Evolutionary conservation across 2,113 vertebrate genomes (phyloP).

Genomic region (Ivindomyrus marchei): DNA sequence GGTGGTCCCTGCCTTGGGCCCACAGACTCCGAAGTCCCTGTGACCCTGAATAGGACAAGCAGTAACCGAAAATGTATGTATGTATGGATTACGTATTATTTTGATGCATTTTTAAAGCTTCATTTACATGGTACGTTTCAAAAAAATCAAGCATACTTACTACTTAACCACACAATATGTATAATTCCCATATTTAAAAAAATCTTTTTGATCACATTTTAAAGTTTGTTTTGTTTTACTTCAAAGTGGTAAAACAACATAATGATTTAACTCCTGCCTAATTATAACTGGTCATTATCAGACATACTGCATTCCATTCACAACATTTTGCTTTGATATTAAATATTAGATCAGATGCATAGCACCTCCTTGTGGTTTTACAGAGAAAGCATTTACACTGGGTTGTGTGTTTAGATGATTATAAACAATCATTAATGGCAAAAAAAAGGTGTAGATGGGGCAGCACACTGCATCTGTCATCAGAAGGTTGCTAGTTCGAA

Average conservation of each 20-base stretch:
- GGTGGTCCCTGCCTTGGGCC: too few relatives aligned
- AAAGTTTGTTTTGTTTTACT: background rate
- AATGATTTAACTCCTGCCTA: too few relatives aligned
- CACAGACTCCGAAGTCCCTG: too few relatives aligned
- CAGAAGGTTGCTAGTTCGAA: background rate
- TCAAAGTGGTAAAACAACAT: background rate
- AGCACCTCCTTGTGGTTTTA: background rate
- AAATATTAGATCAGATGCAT: background rate
- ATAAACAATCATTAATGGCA: background rate
- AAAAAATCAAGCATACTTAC: background rate
- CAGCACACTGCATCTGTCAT: background rate
- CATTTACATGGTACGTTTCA: background rate
- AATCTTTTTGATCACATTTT: background rate
- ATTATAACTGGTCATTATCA: background rate
- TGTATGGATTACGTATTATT: background rate
- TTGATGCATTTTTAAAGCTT: background rate
- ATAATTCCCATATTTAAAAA: background rate
- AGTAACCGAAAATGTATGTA: too few relatives aligned
- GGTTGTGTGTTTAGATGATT: background rate
- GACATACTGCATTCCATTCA: background rate
- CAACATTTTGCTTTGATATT: background rate
- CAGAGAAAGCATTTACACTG: background rate
- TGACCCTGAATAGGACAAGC: too few relatives aligned
- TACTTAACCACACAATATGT: too few relatives aligned
- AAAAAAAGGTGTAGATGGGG: background rate